Conservation (phyloP, 30 jellyfish, hydroid and myxozoan genomes). For the Chrysaora quinquecirrha region DNA sequence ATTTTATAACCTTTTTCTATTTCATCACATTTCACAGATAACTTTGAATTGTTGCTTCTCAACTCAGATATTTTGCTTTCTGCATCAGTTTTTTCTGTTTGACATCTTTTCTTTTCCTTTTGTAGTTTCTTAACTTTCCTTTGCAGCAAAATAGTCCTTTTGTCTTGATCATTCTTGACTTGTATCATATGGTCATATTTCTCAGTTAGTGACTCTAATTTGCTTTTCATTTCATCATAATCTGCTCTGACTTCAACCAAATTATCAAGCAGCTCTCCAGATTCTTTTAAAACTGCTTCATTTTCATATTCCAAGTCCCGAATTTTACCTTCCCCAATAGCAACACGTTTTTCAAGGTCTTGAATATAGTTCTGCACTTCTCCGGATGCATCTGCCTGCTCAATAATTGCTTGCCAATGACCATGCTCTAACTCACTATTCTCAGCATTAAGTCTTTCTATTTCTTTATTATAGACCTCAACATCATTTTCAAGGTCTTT, state of each 20-base stretch:
- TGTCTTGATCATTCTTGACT: conserved; percentile 76
- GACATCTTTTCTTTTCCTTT: conserved; percentile 78
- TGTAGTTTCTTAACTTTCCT: conserved; percentile 73
- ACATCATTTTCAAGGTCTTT: conserved; percentile 69
- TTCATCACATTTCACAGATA: conserved; percentile 59
- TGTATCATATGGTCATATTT: conserved; percentile 42
- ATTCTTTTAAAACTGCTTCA: conserved; percentile 72
- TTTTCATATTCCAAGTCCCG: conserved; percentile 77
- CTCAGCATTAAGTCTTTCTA: conserved; percentile 74
- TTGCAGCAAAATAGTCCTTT: conserved; percentile 67
- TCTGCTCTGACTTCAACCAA: conserved; percentile 55
- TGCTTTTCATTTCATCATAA: conserved; percentile 59
- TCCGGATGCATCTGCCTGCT: conserved; percentile 65
- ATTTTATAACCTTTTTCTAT: conserved; percentile 77
- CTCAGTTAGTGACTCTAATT: conserved; percentile 61
- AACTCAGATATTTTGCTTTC: conserved; percentile 67
- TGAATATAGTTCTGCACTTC: conserved; percentile 59
- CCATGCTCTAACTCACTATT: conserved; percentile 65
- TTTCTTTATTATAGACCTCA: conserved; percentile 62
- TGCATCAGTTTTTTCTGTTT: conserved; percentile 59
- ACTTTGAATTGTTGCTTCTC: conserved; percentile 45
- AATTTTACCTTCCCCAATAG: conserved; percentile 74
- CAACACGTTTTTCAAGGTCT: conserved; percentile 81
- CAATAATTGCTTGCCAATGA: conserved; percentile 48
- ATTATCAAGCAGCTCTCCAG: conserved; percentile 67